Conservation (phyloP, 2,113 vertebrate genomes). For the Grallaria varia region DNA sequence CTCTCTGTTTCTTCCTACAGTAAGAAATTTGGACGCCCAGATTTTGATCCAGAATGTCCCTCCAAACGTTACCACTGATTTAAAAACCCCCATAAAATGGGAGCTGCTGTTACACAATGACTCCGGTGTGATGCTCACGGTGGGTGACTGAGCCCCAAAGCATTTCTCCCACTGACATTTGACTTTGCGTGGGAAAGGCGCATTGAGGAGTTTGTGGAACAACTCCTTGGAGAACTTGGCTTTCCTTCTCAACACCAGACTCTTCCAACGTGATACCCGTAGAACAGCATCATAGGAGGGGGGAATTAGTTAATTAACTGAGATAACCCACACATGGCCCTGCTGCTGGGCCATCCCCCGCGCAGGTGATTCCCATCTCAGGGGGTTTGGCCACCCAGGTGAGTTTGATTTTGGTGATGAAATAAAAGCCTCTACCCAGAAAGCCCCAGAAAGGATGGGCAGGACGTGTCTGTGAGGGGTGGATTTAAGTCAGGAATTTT, state of each 20-base stretch:
- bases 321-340: background rate
- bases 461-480: accelerated
- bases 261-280: background rate
- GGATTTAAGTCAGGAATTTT: background rate
- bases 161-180: background rate
- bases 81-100: background rate
- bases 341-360: accelerated
- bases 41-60: too few relatives aligned
- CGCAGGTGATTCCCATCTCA: background rate
- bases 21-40: too few relatives aligned
- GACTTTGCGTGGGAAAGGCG: background rate
- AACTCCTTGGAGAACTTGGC: background rate
- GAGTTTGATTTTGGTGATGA: background rate
- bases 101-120: background rate
- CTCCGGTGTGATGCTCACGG: background rate
- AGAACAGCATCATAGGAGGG: background rate
- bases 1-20: too few relatives aligned
- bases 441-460: background rate
- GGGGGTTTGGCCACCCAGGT: background rate
- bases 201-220: background rate
- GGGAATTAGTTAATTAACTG: background rate
- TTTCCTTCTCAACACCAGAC: background rate
- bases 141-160: background rate
- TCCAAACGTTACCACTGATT: accelerated
- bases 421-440: background rate